A percentile compares a stretch with the other conserved stretches of the same genome.
Conservation (phyloP, 2,888 invertebrate genomes). For the Rotaria magnacalcarata region DNA sequence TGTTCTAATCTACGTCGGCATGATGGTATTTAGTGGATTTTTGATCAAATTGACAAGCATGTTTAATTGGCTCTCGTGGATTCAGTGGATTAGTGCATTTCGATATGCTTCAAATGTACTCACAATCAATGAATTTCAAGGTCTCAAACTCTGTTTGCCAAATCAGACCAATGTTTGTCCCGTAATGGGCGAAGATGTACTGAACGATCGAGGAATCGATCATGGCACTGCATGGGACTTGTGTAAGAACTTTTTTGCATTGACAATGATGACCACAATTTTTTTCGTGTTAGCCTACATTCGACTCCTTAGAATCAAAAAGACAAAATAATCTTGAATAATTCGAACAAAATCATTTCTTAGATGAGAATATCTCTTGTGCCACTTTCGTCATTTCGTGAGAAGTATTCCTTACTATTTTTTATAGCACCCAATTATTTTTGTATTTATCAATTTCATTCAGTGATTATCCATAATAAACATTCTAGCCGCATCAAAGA, state of each 20-base stretch:
- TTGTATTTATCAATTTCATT: no score
- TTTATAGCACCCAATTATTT: no score
- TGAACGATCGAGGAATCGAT: conserved; percentile 51
- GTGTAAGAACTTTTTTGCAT: conserved; percentile 54
- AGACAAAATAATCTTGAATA: conserved; percentile 39
- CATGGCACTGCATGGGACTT: conserved; percentile 53
- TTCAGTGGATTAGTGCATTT: conserved; percentile 55
- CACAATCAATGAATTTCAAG: conserved; percentile 44
- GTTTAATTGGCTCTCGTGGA: conserved; percentile 54
- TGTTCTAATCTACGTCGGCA: not conserved
- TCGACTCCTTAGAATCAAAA: conserved; percentile 51
- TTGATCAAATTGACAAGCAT: conserved; percentile 55
- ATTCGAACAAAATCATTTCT: no score
- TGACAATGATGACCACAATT: conserved; percentile 50
- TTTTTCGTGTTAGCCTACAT: conserved; percentile 53
- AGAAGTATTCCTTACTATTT: no score
- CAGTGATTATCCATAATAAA: no score
- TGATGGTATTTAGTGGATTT: conserved; percentile 54
- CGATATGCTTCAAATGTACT: conserved; percentile 54
- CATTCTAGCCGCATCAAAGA: no score
- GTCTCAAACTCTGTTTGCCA: conserved; percentile 23
- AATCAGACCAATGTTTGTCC: not conserved
- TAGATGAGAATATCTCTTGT: no score
- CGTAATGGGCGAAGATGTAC: conserved; percentile 50
- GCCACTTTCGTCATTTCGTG: no score